Base-by-base conservation (phyloP, 2,113 vertebrate species). In the Leptobrachium ailaonicum region DNA sequence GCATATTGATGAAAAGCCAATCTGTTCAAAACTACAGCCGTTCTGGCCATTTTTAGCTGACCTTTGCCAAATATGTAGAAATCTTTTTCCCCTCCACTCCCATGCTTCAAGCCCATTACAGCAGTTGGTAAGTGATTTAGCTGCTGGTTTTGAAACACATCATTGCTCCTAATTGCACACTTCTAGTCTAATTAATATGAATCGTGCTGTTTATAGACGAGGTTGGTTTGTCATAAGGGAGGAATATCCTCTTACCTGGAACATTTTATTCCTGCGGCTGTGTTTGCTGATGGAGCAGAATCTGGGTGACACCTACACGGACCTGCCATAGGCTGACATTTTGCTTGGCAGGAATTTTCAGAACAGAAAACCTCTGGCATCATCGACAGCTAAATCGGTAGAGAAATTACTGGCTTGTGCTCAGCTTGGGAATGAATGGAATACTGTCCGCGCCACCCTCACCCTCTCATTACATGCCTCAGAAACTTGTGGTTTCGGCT, bases 91-190 rank as follows among this genome's bases (percentile, higher is more conserved):
- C 56, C 43, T 32, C 20, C 20, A 32, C 20, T 32, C 20, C 20
- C 20, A 32, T 32, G 20, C 20, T 32, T 32, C 58, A 74, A 74
- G 44, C 62, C 42, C 11, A 53, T 64, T 50, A 20, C 70, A 66
- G 5, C 60, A 64, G 44, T 72, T 79, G 69, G 44, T 56, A 42
- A 7, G n/a, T 3, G 13, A 62, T 6, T 69, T 68, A 68, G 67
- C 68, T n/a, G 56, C 71, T 80, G 14, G 43, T 67, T 63, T 80
- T 63, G 50, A 74, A 79, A 66, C 77, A 54, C 13, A 66, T n/a
- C 6, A 5, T 14, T 71, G 43, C 10, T 3, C 14, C 50, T 80
- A 80, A 80, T 80, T 80, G 41, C 78, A 58, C 14, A 2, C 14
- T 67, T 8, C 71, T 8, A 11, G 41, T n/a, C 41, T 80, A 74